A percentile compares a stretch with the other conserved stretches of the same genome.
These are phyloP conservation scores for Tetragonisca angustula DNA, from an alignment of 2,888 invertebrate genomes.

Conservation along the genomic window DNA sequence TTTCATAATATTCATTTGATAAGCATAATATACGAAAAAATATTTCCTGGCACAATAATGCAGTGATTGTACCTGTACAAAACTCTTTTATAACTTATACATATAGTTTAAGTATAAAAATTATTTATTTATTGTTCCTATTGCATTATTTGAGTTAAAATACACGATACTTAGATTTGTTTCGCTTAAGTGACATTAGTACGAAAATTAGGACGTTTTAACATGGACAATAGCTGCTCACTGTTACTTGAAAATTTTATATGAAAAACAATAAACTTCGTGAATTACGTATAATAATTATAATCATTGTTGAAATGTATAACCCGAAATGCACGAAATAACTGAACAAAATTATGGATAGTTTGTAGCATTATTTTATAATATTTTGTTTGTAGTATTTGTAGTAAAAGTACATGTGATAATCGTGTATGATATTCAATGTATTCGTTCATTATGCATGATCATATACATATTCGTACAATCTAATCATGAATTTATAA, in stretches of 20 bases:
- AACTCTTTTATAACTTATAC: slow-evolving; percentile 42
- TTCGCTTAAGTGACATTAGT: slow-evolving; percentile 24
- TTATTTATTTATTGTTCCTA: slow-evolving; percentile 53
- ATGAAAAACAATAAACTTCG: slow-evolving; percentile 11
- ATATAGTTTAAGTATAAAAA: slow-evolving; percentile 54
- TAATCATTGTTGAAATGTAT: slow-evolving; percentile 9
- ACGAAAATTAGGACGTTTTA: slow-evolving; percentile 50
- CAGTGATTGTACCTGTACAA: slow-evolving; percentile 45
- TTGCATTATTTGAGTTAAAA: slow-evolving; percentile 43
- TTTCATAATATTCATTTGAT: slow-evolving; percentile 20
- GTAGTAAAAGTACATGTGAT: slow-evolving; percentile 46
- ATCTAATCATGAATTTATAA: slow-evolving; percentile 49
- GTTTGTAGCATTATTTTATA: slow-evolving; percentile 22
- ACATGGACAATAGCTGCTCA: slow-evolving; percentile 28
- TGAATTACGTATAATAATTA: slow-evolving; percentile 6
- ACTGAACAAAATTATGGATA: slow-evolving; percentile 20
- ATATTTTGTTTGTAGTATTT: slow-evolving; percentile 22
- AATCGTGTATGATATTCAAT: slow-evolving; percentile 49
- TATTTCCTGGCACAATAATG: slow-evolving; percentile 26
- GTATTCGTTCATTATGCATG: slow-evolving; percentile 51
- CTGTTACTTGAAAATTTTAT: slow-evolving; percentile 27
- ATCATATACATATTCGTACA: slow-evolving; percentile 47
- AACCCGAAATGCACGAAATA: slow-evolving; percentile 20
- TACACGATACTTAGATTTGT: slow-evolving; percentile 35
- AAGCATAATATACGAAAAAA: slow-evolving; percentile 22